Conservation (phyloP, 2,113 vertebrate genomes). For the Gyps fulvus region DNA sequence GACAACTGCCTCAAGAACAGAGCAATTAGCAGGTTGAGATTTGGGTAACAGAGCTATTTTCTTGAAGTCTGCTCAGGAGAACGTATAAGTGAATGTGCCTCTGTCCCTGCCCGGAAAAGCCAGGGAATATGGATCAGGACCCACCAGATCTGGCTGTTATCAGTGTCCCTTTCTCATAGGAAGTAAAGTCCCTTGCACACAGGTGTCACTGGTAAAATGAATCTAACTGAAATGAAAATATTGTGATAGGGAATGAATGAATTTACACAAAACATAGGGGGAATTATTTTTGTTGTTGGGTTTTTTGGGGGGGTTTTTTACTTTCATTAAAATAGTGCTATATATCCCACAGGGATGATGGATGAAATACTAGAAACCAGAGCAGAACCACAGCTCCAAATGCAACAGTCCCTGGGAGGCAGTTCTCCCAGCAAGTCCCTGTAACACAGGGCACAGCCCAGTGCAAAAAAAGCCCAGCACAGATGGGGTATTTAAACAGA, state of each 20-base stretch:
- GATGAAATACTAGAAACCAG: background rate
- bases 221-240: background rate
- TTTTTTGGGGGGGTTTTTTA: too few species aligned
- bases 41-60: background rate
- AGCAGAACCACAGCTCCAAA: background rate
- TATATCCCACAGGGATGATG: background rate
- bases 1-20: background rate
- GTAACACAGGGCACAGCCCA: background rate
- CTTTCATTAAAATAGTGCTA: background rate
- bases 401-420: background rate
- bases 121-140: background rate
- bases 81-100: accelerated
- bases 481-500: background rate
- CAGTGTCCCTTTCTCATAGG: background rate
- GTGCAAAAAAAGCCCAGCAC: background rate
- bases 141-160: background rate
- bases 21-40: background rate
- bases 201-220: background rate
- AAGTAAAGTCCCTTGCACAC: background rate
- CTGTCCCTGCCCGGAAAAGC: background rate
- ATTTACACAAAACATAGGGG: background rate
- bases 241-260: background rate
- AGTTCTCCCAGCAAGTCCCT: background rate
- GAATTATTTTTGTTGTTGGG: too few species aligned
- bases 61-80: background rate